These are phyloP conservation scores for Chymomyza caudatula DNA, from an alignment of 2,888 invertebrate species.

Conservation along the genomic window DNA sequence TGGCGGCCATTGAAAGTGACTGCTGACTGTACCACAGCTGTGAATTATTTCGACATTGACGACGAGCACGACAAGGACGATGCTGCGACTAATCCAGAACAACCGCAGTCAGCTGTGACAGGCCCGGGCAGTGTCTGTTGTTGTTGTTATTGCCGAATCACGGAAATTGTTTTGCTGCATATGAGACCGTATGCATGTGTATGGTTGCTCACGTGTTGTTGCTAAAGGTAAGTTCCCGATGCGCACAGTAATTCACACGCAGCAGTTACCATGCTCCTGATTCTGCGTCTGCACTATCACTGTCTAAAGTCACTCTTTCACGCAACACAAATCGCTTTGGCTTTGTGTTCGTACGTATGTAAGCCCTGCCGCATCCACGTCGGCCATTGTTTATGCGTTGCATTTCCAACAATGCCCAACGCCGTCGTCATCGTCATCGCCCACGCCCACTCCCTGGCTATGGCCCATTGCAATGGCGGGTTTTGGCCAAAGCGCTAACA, in stretches of 20 bases:
- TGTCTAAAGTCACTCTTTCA: constrained; percentile 10
- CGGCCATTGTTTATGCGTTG: constrained; percentile 6
- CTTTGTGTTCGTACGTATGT: constrained; percentile 5
- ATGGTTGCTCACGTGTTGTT: constrained; percentile 1
- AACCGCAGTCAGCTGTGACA: constrained; percentile 28
- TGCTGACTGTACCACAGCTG: constrained; percentile 42
- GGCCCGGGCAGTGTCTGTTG: not conserved
- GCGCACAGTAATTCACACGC: not conserved
- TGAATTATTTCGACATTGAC: constrained; percentile 34
- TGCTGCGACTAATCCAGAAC: constrained; percentile 20
- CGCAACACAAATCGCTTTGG: constrained; percentile 10
- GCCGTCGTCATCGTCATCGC: not conserved
- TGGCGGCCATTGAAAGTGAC: constrained; percentile 34
- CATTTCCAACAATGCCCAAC: not conserved
- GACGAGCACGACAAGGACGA: not conserved
- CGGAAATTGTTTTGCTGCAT: constrained; percentile 42
- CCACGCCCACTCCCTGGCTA: too few species aligned
- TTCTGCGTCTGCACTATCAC: not conserved
- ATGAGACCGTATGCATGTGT: constrained; percentile 18
- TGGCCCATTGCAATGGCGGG: not conserved
- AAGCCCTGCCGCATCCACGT: not conserved
- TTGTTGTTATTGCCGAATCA: constrained; percentile 26
- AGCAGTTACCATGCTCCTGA: not conserved
- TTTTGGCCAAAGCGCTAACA: constrained; percentile 14
- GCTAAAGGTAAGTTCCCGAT: not conserved